These are phyloP conservation scores for Prenolepis imparis DNA, from an alignment of 2,888 invertebrate genomes.

Conservation along the genomic window DNA sequence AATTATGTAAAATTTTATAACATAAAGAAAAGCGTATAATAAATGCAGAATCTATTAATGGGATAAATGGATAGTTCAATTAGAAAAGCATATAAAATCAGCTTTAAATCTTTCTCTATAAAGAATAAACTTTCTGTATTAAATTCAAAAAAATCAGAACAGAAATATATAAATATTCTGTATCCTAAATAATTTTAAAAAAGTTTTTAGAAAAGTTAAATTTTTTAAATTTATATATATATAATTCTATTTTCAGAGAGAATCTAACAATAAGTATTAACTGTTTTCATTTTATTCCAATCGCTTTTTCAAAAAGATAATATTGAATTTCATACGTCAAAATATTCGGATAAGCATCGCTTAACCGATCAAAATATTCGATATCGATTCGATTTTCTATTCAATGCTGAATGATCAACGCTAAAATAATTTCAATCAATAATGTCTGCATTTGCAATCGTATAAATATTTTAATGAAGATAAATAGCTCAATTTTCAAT, in stretches of 20 bases:
- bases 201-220: not conserved
- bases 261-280: not conserved
- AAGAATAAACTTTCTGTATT: not conserved
- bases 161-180: not conserved
- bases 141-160: not conserved
- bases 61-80: too few relatives aligned
- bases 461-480: not conserved
- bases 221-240: not conserved
- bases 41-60: conserved; percentile 4
- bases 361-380: not conserved
- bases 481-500: not conserved
- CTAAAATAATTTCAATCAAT: not conserved
- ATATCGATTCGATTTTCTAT: not conserved
- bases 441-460: not conserved
- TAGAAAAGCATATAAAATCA: not conserved
- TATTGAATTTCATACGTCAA: not conserved
- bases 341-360: conserved; percentile 7
- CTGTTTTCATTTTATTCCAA: not conserved
- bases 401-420: not conserved
- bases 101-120: not conserved
- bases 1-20: not conserved
- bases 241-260: conserved; percentile 19
- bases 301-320: not conserved
- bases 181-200: conserved; percentile 2
- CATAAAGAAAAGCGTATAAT: not conserved